phyloP scores from a whole-genome alignment of 2,888 invertebrate genomes.

The Ornithoptera priamus region DNA sequence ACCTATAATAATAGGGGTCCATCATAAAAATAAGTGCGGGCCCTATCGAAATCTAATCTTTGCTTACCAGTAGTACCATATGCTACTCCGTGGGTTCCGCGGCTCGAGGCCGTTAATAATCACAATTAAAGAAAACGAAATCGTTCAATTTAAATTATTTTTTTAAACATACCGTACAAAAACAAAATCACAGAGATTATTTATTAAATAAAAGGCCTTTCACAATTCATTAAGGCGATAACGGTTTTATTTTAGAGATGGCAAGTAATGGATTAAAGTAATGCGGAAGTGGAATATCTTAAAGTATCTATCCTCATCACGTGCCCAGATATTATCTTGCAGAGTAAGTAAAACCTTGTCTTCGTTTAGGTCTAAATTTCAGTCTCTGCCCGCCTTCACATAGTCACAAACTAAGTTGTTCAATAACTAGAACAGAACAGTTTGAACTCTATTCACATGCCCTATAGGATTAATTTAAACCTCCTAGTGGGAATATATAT shows the following conservation, averaged over 20 bases:
- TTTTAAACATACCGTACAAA: not conserved
- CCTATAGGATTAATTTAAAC: not conserved
- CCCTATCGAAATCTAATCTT: not conserved
- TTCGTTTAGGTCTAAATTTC: no score
- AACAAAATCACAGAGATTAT: constrained; percentile 15
- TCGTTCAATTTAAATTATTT: not conserved
- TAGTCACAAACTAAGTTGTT: not conserved
- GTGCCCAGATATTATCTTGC: not conserved
- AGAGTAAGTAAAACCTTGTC: not conserved
- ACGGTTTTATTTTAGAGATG: not conserved
- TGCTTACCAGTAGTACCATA: not conserved
- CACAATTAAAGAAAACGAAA: not conserved
- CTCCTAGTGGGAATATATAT: not conserved
- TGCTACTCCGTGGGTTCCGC: not conserved
- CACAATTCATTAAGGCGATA: constrained; percentile 24
- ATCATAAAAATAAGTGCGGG: constrained; percentile 1
- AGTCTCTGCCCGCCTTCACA: not conserved
- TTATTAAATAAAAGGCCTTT: constrained; percentile 22
- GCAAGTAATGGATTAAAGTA: not conserved
- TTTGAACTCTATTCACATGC: not conserved
- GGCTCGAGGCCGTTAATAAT: not conserved
- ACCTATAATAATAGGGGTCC: constrained; percentile 6
- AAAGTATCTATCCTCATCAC: constrained; percentile 2
- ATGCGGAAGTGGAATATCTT: not conserved
- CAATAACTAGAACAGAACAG: not conserved